Base-by-base conservation (phyloP, 2,797 vertebrate genomes). In the Peromyscus eremicus region DNA sequence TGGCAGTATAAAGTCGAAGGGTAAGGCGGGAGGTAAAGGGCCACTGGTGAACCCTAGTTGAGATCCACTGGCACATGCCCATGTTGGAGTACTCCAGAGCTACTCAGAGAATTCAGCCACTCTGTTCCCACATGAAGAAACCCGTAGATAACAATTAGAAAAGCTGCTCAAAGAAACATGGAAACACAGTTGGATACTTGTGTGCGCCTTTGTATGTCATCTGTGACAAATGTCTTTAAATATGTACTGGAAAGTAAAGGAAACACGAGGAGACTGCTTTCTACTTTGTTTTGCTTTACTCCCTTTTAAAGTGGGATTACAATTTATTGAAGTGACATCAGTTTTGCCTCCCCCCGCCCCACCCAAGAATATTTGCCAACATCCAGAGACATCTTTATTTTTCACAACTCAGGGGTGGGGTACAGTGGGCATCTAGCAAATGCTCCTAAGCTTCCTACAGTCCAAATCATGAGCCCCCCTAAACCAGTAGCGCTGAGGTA, bases 171-270 rank as follows among this genome's bases (percentile, higher is more conserved):
- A 23, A 80, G 68, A 85, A 79, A 92, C 80, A 76, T 14, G 40
- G 52, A 17, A 62, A 27, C 68, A 52, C 37, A 64, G 32, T 11
- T 68, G 6, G 46, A 23, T 70, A 13, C 29, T 6, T 43, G 12
- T 89, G 8, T 64, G 27, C 49, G 16, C 8, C 8, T 17, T 25
- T 49, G 3, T 68, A 9, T 79, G 12, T 85, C 40, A 77, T 43
- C 32, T 80, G 21, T 90, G 37, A 76, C 6, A 68, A 27, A 68
- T 66, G 40, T 79, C 89, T 92, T 83, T 32, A 94, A 92, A 83
- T 89, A 10, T 25, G 17, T 12, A 43, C 17, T n/a, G 37, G 90
- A 71, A 76, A 29, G 21, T 40, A 64, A 81, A 73, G 55, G 79
- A 68, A n/a, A 66, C 37, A 14, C 62, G 21, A n/a, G 27, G 94